Evolutionary conservation across 1,140 invertebrate species (phyloP).

Genomic region (Drosophila saltans): DNA sequence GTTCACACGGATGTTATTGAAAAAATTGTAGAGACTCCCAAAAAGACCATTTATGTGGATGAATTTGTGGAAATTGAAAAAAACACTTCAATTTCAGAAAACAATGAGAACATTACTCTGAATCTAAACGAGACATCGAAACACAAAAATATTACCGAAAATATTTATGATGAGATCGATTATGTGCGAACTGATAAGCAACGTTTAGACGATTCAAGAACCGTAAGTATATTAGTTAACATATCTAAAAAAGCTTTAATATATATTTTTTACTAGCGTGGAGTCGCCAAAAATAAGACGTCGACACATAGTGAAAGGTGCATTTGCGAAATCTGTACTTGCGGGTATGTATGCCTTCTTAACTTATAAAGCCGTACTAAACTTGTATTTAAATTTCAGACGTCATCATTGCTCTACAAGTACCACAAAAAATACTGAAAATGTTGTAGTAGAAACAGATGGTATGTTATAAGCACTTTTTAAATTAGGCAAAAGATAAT

Average conservation of each 20-base stretch:
- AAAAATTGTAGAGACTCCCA: constrained; percentile 81
- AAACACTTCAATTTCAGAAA: constrained; percentile 76
- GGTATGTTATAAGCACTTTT: constrained; percentile 34
- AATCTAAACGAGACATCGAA: constrained; percentile 78
- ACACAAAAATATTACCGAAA: constrained; percentile 79
- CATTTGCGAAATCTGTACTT: constrained; percentile 95
- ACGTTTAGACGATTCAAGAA: constrained; percentile 78
- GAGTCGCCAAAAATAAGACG: constrained; percentile 83
- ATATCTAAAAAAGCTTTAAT: constrained; percentile 13
- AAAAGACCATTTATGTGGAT: constrained; percentile 81
- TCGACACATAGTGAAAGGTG: constrained; percentile 89
- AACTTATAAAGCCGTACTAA: not conserved
- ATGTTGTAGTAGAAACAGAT: constrained; percentile 60
- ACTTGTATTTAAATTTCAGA: constrained; percentile 25
- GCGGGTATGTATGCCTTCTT: constrained; percentile 88
- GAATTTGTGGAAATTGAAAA: constrained; percentile 82
- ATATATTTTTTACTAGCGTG: constrained; percentile 66
- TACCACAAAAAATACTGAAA: constrained; percentile 62
- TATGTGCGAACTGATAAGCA: constrained; percentile 67
- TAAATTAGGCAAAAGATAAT: not conserved
- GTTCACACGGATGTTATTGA: constrained; percentile 83
- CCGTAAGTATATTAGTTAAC: constrained; percentile 56
- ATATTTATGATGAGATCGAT: constrained; percentile 83
- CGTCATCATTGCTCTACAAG: constrained; percentile 76
- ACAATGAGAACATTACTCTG: constrained; percentile 74